Conservation (phyloP, 1,140 invertebrate genomes). For the Sinella curviseta region DNA sequence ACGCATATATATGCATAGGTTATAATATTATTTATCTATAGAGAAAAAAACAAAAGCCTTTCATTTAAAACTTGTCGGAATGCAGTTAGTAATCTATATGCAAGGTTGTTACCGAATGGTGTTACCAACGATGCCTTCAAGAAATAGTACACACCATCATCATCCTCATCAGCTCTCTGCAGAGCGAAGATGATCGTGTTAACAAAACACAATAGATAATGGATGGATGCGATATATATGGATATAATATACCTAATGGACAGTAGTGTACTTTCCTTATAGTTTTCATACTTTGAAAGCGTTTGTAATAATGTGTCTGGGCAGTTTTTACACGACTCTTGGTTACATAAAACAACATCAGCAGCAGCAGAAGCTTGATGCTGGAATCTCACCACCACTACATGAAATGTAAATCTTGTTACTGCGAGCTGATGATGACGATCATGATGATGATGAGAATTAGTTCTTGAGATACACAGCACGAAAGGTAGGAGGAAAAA, state of each 20-base stretch:
- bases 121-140: conserved; percentile 17
- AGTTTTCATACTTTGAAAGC: not conserved
- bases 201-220: too few species aligned
- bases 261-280: not conserved
- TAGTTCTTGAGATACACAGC: not conserved
- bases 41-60: not conserved
- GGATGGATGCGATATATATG: too few species aligned
- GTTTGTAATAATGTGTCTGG: not conserved
- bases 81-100: conserved; percentile 1
- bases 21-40: not conserved
- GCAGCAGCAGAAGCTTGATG: conserved; percentile 5
- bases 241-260: too few species aligned
- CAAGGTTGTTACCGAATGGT: not conserved
- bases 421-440: not conserved
- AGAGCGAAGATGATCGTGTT: not conserved
- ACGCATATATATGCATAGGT: not conserved
- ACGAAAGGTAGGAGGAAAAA: not conserved
- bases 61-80: not conserved
- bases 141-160: conserved; percentile 10
- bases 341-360: not conserved
- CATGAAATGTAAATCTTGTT: conserved; percentile 14
- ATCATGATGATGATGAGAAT: not conserved
- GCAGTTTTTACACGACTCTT: not conserved
- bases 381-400: conserved; percentile 21
- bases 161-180: not conserved